Evolutionary conservation across 2,888 invertebrate genomes (phyloP), one percentile per base, ranked within the genome.

Genomic region (Epirrhoe alternata): DNA sequence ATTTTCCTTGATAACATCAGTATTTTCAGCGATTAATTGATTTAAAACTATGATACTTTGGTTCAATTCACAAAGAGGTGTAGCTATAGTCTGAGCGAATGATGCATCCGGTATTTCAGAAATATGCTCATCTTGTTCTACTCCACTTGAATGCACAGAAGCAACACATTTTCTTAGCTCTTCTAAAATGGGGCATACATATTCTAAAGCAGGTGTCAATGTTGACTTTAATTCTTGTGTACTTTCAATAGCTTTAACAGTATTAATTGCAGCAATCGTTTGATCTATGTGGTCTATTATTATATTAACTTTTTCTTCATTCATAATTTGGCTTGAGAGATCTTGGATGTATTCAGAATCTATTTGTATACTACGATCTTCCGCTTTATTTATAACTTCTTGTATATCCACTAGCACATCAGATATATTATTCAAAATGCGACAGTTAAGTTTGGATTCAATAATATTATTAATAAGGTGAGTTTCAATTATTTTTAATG

Each of bases 71-170:
- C 82, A 84, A 8, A 93, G 70, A 16, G 91, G 88, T 8, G 82
- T 83, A n/a, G 89, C 91, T 59, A 92, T 70, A 12, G 83, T 84
- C 72, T 86, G 73, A 51, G 87, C 88, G 17, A 94, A 85, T 1
- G 93, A 88, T 50, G 76, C 76, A 0, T 92, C 89, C 6, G 93
- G 91, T 42, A 94, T 77, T 49, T 87, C 85, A 42, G 83, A 83
- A 42, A 86, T 16, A 66, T 83, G 77, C 67, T 89, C 86, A 60
- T 84, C 81, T 50, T 74, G 71, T 56, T 79, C 75, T 33, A 75
- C 45, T 17, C 74, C 76, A 72, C 61, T 72, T 16, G 80, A 30
- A 81, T 80, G 77, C 77, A 86, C 58, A 72, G 88, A 66, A 75
- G 86, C 83, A 80, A 94, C 59, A 82, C 76, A 85, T 10, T 75